Conservation (phyloP, 2,888 invertebrate species). For the Malacosoma neustria region DNA sequence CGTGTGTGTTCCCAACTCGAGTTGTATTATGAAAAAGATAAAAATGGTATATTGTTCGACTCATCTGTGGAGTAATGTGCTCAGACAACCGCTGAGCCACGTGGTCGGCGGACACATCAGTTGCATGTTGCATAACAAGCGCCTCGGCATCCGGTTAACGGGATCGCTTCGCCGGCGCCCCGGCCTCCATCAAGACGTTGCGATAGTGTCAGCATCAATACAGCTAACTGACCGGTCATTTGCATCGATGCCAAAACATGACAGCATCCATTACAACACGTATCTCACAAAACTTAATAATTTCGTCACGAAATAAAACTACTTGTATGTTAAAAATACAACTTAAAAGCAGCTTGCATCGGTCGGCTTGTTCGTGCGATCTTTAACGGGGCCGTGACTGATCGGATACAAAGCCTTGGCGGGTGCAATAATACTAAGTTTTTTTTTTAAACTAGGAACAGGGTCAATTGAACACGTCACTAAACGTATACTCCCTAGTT, state of each 20-base stretch:
- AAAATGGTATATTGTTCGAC: background rate
- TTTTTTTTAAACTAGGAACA: slow-evolving; percentile 29
- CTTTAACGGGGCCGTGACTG: slow-evolving; percentile 51
- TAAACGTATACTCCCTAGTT: slow-evolving; percentile 8
- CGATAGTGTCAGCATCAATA: slow-evolving; percentile 22
- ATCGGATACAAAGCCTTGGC: slow-evolving; percentile 45
- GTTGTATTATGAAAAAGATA: background rate
- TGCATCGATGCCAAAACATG: slow-evolving; percentile 35
- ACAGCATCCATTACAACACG: too few relatives aligned
- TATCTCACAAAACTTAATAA: slow-evolving; percentile 39
- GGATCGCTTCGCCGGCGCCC: slow-evolving; percentile 35
- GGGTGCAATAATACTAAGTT: slow-evolving; percentile 30
- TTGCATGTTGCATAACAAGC: slow-evolving; percentile 70
- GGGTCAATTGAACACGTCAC: slow-evolving; percentile 21
- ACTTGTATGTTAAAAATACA: too few relatives aligned
- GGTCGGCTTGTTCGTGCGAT: slow-evolving; percentile 34
- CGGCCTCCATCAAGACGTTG: slow-evolving; percentile 29
- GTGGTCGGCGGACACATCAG: slow-evolving; percentile 35
- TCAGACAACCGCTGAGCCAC: slow-evolving; percentile 3
- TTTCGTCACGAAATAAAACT: slow-evolving; percentile 47
- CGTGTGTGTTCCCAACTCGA: background rate
- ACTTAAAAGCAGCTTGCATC: slow-evolving; percentile 21
- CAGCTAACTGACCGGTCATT: slow-evolving; percentile 35
- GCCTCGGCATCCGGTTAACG: slow-evolving; percentile 58
- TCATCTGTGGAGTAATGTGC: background rate